These are phyloP conservation scores for Sigmodon hispidus DNA, from an alignment of 2,113 vertebrate genomes.

Conservation along the genomic window DNA sequence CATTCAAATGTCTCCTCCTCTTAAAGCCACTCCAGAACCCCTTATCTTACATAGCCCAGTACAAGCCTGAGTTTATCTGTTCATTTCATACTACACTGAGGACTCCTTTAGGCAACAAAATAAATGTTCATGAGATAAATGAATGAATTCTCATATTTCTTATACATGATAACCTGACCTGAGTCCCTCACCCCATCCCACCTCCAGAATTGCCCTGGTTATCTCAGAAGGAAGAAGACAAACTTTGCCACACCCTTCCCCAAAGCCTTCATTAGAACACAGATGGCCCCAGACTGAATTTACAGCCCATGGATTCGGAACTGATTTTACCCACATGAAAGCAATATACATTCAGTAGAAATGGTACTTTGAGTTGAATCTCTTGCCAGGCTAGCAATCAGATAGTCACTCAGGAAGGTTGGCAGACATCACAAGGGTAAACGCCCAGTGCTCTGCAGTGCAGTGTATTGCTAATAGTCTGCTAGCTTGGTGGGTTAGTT, in stretches of 20 bases:
- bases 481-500: background rate
- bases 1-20: slow-evolving; percentile 40
- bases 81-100: background rate
- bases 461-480: background rate
- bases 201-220: background rate
- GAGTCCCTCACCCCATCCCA: background rate
- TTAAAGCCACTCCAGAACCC: slow-evolving; percentile 37
- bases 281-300: background rate
- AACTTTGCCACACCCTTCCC: background rate
- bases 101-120: slow-evolving; percentile 46
- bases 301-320: background rate
- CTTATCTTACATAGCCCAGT: background rate
- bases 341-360: background rate
- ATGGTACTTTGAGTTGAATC: background rate
- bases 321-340: background rate
- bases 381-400: background rate
- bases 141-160: slow-evolving; percentile 8
- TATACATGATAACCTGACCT: background rate
- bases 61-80: slow-evolving; percentile 17
- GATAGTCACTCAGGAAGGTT: background rate
- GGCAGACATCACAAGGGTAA: background rate
- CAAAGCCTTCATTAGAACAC: background rate
- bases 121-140: background rate
- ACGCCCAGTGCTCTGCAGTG: too few relatives aligned
- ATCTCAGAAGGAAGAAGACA: background rate